Conservation (phyloP, 2,113 vertebrate species). For the Lagenorhynchus albirostris region DNA sequence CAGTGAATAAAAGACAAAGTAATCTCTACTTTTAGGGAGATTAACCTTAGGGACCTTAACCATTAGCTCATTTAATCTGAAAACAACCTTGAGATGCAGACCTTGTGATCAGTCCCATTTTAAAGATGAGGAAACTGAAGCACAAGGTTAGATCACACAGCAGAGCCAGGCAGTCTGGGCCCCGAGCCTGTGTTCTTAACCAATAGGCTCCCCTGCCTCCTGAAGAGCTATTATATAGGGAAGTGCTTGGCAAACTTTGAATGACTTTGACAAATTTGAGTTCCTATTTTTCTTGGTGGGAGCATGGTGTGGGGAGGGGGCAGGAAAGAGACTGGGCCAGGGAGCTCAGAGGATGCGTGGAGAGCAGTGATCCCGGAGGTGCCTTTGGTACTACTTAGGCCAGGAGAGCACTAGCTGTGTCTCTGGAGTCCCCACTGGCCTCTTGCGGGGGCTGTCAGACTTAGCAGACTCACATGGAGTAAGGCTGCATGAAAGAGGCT, state of each 20-base stretch:
- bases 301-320: neutral
- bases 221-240: neutral
- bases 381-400: neutral
- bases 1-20: neutral
- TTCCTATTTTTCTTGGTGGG: neutral
- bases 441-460: neutral
- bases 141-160: neutral
- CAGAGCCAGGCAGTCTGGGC: neutral
- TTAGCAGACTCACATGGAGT: neutral
- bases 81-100: conserved; percentile 25
- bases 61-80: conserved; percentile 30
- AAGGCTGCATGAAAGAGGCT: neutral
- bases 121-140: neutral
- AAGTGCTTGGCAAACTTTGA: conserved; percentile 6
- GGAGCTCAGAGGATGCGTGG: neutral
- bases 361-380: neutral
- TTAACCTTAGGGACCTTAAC: neutral
- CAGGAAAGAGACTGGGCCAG: neutral
- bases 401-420: neutral
- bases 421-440: neutral
- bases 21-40: neutral
- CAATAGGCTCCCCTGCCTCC: neutral
- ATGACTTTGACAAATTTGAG: neutral
- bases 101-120: neutral
- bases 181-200: neutral